Percentiles rank a stretch among this genome's conserved stretches.
Conservation (phyloP, 2,113 vertebrate genomes). For the Eclectus roratus region DNA sequence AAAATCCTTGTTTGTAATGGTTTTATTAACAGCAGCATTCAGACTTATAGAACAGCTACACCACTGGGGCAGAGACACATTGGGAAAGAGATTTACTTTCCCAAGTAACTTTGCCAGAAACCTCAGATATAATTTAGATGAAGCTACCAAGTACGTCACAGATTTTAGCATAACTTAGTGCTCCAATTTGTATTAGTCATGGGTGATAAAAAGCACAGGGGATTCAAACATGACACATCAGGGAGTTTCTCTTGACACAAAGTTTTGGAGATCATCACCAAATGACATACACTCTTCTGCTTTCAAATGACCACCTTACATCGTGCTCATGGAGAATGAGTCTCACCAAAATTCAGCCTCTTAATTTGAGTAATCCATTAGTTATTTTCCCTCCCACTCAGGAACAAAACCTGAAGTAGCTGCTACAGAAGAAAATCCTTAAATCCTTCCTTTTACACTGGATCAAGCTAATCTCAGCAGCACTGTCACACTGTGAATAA, state of each 20-base stretch:
- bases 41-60: background rate
- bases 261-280: background rate
- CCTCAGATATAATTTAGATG: constrained; percentile 32
- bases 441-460: constrained; percentile 7
- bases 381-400: background rate
- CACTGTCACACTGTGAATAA: background rate
- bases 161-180: constrained; percentile 25
- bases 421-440: background rate
- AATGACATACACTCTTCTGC: background rate
- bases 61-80: background rate
- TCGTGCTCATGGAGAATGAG: background rate
- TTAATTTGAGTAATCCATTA: background rate
- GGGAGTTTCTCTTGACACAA: background rate
- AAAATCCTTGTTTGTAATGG: constrained; percentile 33
- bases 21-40: constrained; percentile 7
- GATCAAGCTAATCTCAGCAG: background rate
- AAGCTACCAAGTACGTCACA: constrained; percentile 25
- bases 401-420: background rate
- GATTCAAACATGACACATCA: background rate
- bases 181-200: background rate
- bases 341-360: background rate
- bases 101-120: constrained; percentile 30
- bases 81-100: constrained; percentile 29
- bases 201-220: constrained; percentile 3
- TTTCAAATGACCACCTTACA: background rate